Base-by-base conservation (phyloP, 1,140 invertebrate genomes). In the Agrilus planipennis region DNA sequence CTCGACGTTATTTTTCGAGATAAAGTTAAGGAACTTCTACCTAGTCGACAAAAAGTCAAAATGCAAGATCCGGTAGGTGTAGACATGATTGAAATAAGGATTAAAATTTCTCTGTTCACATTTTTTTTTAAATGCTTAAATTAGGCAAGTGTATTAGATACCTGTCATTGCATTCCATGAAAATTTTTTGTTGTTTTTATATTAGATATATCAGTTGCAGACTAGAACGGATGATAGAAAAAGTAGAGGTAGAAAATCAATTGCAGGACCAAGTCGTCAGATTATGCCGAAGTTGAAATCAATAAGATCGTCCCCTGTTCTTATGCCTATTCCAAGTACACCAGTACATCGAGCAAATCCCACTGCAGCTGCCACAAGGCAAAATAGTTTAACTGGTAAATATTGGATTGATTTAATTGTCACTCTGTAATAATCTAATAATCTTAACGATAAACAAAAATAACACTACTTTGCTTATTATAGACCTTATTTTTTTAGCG, bases 151-250 rank as follows among this genome's bases (percentile, higher is more conserved):
- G n/a, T n/a, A n/a, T n/a, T n/a, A n/a, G n/a, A n/a, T n/a, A n/a
- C n/a, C n/a, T n/a, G n/a, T n/a, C n/a, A n/a, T n/a, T n/a, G n/a
- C n/a, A n/a, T n/a, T n/a, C n/a, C n/a, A n/a, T n/a, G n/a, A n/a
- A n/a, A n/a, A n/a, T n/a, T n/a, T n/a, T 25, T 6, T 25, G 23
- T 25, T 7, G n/a, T n/a, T 9, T 4, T 21, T 36, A 21, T 9
- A 6, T 36, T 20, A 22, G 2, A 23, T 5, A 11, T 38, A 35
- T 34, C 23, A 59, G 48, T 51, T 75, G 14, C 69, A 72, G 47
- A 62, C 64, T 43, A 53, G 70, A 3, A 56, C 77, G 14, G 72
- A 76, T 46, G 72, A 73, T 39, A 58, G 73, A 39, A 72, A 74
- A 46, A 68, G 67, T 39, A 64, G 70, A 20, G 68, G 72, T 28